Percentiles rank a stretch among this genome's conserved stretches.
Conservation (phyloP, 2,113 vertebrate genomes). For the Cichladusa arquata region DNA sequence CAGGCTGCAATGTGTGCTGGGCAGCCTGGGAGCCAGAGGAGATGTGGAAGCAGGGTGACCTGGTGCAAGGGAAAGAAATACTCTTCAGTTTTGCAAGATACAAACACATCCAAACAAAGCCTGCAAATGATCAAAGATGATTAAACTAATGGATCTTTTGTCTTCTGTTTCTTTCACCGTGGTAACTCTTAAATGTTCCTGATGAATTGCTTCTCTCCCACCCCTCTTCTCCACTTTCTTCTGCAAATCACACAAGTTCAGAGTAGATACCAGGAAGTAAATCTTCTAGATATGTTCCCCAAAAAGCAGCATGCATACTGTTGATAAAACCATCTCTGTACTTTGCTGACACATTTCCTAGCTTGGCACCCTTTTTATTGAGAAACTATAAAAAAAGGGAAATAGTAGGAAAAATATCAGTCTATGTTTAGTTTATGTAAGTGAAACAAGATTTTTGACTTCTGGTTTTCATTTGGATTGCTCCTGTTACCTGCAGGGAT, state of each 20-base stretch:
- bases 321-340: not conserved
- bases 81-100: not conserved
- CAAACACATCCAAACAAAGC: constrained; percentile 1
- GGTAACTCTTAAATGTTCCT: not conserved
- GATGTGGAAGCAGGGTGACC: not conserved
- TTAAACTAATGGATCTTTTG: constrained; percentile 28
- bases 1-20: not conserved
- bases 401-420: not conserved
- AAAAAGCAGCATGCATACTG: not conserved
- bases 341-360: not conserved
- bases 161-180: not conserved
- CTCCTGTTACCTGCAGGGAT: not conserved
- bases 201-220: not conserved
- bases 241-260: not conserved
- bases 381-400: not conserved
- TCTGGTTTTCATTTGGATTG: not conserved
- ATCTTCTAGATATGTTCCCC: not conserved
- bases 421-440: not conserved
- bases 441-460: not conserved
- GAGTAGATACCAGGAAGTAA: not conserved
- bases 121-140: not conserved
- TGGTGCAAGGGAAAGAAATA: not conserved
- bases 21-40: not conserved
- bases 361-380: not conserved
- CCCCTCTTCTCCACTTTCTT: not conserved